Evolutionary conservation across 2,797 vertebrate genomes (phyloP), one percentile per base, ranked within the genome.

Genomic region (Urosaurus nigricauda): DNA sequence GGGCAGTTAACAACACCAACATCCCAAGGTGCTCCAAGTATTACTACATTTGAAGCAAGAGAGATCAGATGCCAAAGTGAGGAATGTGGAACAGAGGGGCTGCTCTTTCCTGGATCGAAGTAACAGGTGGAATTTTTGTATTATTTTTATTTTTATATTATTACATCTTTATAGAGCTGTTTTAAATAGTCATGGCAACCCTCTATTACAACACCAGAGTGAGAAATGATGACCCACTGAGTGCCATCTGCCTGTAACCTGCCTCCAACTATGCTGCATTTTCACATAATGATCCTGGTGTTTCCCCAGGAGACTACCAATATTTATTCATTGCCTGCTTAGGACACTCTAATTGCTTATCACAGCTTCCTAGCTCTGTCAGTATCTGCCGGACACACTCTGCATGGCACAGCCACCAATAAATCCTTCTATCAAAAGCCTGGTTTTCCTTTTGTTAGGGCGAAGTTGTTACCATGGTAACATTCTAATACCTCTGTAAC

Each of bases 381-480:
- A 88, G 7, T 81, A 85, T 88, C n/a, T 68, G 51, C 63, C 82
- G 86, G 86, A 82, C 77, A 77, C 37, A 24, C 77, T 56, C 24
- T 40, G 24, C 80, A 47, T 7, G 65, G 68, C 65, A 53, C 68
- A 85, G 19, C 58, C 77, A 85, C 82, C 86, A 85, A 70, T 88
- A 88, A 77, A 88, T 82, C 71, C 35, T 4, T 77, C 29, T 47
- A 32, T 60, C 16, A 47, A 85, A 84, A 81, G 24, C 40, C 56
- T 17, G 17, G 26, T 56, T 82, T 77, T 79, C 51, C 79, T 40
- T 90, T 85, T 77, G 56, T 75, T 80, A 75, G 77, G 68, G 24
- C 35, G 32, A 58, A 60, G 29, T 82, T 77, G 87, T 90, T 68
- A 85, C 78, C 43, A 88, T 81, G 78, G 78, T 40, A 85, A 88